Evolutionary conservation across 2,888 invertebrate species (phyloP).

Genomic region (Brachyopa scutellaris): DNA sequence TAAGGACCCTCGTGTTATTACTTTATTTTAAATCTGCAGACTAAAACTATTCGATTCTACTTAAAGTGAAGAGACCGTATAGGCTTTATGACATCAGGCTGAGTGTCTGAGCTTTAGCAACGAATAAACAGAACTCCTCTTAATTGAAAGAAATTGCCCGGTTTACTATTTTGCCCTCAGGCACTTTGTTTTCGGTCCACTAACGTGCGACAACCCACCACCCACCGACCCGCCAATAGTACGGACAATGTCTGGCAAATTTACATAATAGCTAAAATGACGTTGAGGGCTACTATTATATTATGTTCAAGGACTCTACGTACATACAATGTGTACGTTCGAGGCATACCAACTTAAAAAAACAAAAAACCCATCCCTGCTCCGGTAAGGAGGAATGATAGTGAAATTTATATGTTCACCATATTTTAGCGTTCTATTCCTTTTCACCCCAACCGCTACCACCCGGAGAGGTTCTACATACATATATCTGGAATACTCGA

Average conservation of each 20-base stretch:
- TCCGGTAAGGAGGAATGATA: slow-evolving; percentile 30
- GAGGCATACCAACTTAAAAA: neutral
- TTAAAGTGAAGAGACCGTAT: slow-evolving; percentile 26
- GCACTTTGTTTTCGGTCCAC: slow-evolving; percentile 58
- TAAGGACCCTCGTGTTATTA: neutral
- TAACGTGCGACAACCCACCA: slow-evolving; percentile 27
- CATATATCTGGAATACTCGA: slow-evolving; percentile 26
- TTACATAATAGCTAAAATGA: slow-evolving; percentile 68
- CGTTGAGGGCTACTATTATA: slow-evolving; percentile 63
- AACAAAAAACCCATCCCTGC: neutral
- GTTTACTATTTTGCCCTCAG: slow-evolving; percentile 24
- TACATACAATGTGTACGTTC: slow-evolving; percentile 26
- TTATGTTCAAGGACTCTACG: slow-evolving; percentile 47
- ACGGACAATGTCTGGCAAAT: slow-evolving; percentile 66
- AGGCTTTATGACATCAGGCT: slow-evolving; percentile 12
- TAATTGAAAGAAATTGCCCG: slow-evolving; percentile 58
- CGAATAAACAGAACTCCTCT: slow-evolving; percentile 7
- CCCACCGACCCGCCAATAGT: slow-evolving; percentile 4
- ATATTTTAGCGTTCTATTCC: slow-evolving; percentile 45
- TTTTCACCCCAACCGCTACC: neutral
- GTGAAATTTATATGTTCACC: slow-evolving; percentile 67
- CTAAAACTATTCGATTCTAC: neutral
- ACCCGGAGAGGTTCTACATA: too few species aligned
- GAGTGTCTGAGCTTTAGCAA: slow-evolving; percentile 21
- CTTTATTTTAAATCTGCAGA: neutral